These are phyloP conservation scores for Jordanella pulchra DNA, from an alignment of 2,797 vertebrate genomes.

Conservation along the genomic window DNA sequence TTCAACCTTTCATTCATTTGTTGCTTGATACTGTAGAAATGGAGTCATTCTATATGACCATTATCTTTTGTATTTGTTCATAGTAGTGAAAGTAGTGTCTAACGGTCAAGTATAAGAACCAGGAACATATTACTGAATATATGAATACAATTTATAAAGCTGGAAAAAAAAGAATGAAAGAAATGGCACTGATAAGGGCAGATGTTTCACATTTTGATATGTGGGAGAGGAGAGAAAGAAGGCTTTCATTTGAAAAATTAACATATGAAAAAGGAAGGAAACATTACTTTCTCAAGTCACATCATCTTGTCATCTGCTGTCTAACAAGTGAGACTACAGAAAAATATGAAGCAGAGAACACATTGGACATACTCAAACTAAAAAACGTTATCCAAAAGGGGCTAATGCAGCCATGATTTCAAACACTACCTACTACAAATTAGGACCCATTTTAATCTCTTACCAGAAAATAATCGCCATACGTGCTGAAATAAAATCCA, in stretches of 20 bases:
- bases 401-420: neutral
- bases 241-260: constrained; percentile 17
- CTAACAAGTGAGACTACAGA: neutral
- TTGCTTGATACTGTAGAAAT: neutral
- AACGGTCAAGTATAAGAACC: constrained; percentile 51
- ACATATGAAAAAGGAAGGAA: constrained; percentile 26
- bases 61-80: constrained; percentile 20
- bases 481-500: neutral
- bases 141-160: constrained; percentile 31
- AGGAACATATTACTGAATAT: constrained; percentile 31
- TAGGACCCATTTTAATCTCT: neutral
- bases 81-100: constrained; percentile 31
- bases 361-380: neutral
- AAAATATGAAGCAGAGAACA: neutral
- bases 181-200: constrained; percentile 29
- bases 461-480: neutral
- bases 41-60: neutral
- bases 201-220: constrained; percentile 21
- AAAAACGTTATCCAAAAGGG: neutral
- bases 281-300: neutral
- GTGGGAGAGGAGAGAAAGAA: neutral
- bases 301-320: constrained; percentile 8
- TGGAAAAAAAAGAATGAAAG: constrained; percentile 11
- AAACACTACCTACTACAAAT: neutral
- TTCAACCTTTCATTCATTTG: neutral